A percentile compares a stretch with the other conserved stretches of the same genome.
These are phyloP conservation scores for Poeciliopsis turrubarensis DNA, from an alignment of 2,113 vertebrate genomes.

Conservation along the genomic window DNA sequence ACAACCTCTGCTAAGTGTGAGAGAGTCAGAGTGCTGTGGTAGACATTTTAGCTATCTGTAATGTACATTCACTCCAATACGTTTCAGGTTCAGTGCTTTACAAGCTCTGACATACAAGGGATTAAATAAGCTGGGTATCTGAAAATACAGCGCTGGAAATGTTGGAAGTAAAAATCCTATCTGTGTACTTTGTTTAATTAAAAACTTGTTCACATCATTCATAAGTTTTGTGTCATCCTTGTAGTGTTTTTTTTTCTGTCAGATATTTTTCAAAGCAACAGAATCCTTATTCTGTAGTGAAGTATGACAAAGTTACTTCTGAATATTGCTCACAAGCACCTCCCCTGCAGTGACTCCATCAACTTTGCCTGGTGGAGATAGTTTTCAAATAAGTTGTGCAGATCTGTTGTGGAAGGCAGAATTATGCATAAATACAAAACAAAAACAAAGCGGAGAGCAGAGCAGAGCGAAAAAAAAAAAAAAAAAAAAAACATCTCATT, in stretches of 20 bases:
- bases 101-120: conserved; percentile 57
- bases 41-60: conserved; percentile 67
- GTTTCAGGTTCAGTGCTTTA: conserved; percentile 70
- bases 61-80: conserved; percentile 70
- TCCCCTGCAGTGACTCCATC: conserved; percentile 42
- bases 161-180: conserved; percentile 40
- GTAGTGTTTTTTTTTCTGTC: conserved; percentile 4
- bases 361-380: conserved; percentile 29
- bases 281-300: conserved; percentile 5
- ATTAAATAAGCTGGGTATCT: conserved; percentile 65
- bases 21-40: conserved; percentile 69
- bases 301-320: conserved; percentile 17
- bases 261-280: neutral
- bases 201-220: conserved; percentile 34
- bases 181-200: conserved; percentile 23
- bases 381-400: conserved; percentile 42
- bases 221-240: conserved; percentile 18
- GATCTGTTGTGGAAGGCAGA: conserved; percentile 45
- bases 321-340: conserved; percentile 39
- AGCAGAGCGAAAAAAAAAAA: conserved; percentile 20
- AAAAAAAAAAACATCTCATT: conserved; percentile 51
- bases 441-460: conserved; percentile 40
- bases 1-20: conserved; percentile 61
- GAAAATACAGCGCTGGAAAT: conserved; percentile 38
- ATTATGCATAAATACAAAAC: conserved; percentile 42